Evolutionary conservation across 2,888 invertebrate species (phyloP).

Genomic region (Hypomecis punctinalis): DNA sequence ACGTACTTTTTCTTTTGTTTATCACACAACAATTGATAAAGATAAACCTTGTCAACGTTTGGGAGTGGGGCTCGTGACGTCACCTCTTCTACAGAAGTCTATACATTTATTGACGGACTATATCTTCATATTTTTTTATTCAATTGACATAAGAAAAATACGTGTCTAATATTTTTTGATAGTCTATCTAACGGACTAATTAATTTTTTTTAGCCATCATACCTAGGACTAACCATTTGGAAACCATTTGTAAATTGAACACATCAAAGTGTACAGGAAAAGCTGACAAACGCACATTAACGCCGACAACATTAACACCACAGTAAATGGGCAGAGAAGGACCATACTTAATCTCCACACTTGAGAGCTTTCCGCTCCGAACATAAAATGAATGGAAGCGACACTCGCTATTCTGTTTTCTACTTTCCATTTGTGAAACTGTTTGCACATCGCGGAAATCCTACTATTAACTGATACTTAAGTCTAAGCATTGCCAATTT

Average conservation of each 20-base stretch:
- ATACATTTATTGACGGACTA: too few species aligned
- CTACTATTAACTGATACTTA: conserved; percentile 52
- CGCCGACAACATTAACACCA: conserved; percentile 12
- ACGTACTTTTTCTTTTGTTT: too few species aligned
- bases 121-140: too few species aligned
- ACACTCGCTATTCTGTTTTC: conserved; percentile 45
- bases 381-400: conserved; percentile 31
- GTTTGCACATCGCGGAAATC: conserved; percentile 64
- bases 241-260: not conserved
- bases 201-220: too few species aligned
- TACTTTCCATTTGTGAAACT: conserved; percentile 68
- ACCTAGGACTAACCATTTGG: too few species aligned
- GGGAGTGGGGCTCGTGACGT: too few species aligned
- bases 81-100: too few species aligned
- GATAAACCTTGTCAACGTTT: too few species aligned
- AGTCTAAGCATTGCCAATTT: not conserved
- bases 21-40: too few species aligned
- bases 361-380: conserved; percentile 27
- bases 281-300: conserved; percentile 9
- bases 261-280: not conserved
- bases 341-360: conserved; percentile 26
- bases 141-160: too few species aligned
- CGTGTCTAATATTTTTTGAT: too few species aligned
- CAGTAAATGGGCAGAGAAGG: conserved; percentile 16
- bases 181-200: too few species aligned